Conservation (phyloP, 2,888 invertebrate genomes). For the Tipula confusa region DNA sequence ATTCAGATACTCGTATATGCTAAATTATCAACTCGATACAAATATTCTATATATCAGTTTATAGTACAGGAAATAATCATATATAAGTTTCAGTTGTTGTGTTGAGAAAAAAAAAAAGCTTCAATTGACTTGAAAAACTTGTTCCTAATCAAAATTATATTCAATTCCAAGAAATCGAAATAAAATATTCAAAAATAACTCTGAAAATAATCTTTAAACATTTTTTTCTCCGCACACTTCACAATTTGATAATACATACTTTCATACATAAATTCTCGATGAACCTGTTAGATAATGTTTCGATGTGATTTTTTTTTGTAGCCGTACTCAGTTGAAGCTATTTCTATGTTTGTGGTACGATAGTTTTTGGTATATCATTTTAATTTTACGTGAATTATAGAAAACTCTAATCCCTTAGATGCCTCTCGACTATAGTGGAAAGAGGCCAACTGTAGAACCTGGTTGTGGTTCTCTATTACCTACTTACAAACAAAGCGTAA, state of each 20-base stretch:
- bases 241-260: background rate
- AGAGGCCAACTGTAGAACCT: too few species aligned
- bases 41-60: background rate
- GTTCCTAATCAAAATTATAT: background rate
- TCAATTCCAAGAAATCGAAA: background rate
- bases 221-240: background rate
- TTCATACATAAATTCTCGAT: background rate
- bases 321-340: too few species aligned
- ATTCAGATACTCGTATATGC: background rate
- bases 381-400: too few species aligned
- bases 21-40: background rate
- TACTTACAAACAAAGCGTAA: too few species aligned
- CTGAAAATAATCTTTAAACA: background rate
- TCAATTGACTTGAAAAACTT: constrained; percentile 20
- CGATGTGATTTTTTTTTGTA: background rate
- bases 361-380: too few species aligned
- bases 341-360: too few species aligned
- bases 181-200: background rate
- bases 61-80: background rate
- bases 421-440: too few species aligned
- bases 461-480: too few species aligned
- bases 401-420: too few species aligned
- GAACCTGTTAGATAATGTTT: background rate
- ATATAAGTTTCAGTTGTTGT: background rate
- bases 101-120: background rate